Base-by-base conservation (phyloP, 2,888 invertebrate species). In the Pogonocherus hispidulus region DNA sequence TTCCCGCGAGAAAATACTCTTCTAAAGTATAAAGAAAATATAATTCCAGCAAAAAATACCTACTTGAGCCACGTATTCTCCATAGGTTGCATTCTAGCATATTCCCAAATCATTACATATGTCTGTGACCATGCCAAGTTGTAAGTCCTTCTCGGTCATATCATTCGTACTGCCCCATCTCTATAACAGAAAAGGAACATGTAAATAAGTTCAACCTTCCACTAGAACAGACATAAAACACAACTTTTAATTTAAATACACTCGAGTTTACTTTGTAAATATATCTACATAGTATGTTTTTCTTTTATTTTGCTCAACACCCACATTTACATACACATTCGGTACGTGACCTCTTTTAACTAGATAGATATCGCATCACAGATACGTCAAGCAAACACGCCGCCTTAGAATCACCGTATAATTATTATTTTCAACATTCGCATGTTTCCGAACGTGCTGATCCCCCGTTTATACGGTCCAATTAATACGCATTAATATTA, bases 301-400 rank as follows among this genome's bases (percentile, higher is more conserved):
- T 64, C 46, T 69, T 65, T 67, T 72, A 66, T 65, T 73, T 71
- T 71, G 69, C 69, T 71, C 66, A 65, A 71, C 66, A 69, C 69
- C 52, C 41, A 68, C 60, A 60, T 55, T 37, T 60, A 63, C 60
- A 57, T 41, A 63, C 27, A 63, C 16, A 56, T 57, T 57, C 18
- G 16, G 44, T 57, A 27, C 57, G 44, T 57, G 57, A 57, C 44
- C 57, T 57, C 44, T 57, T 46, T 57, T 57, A 46, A 57, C 57
- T 9, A 16, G 57, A 57, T 46, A 46, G 23, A 4, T 51, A 62
- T 59, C 59, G 56, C 55, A n/a, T n/a, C n/a, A n/a, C 60, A 23
- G 35, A 51, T 14, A 11, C 44, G 22, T 44, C 20, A 11, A 18
- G 54, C 2, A 54, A 54, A 32, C 14, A 18, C 14, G 14, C 16